Base-by-base conservation (phyloP, 2,888 invertebrate species). In the Temnothorax rugatulus region DNA sequence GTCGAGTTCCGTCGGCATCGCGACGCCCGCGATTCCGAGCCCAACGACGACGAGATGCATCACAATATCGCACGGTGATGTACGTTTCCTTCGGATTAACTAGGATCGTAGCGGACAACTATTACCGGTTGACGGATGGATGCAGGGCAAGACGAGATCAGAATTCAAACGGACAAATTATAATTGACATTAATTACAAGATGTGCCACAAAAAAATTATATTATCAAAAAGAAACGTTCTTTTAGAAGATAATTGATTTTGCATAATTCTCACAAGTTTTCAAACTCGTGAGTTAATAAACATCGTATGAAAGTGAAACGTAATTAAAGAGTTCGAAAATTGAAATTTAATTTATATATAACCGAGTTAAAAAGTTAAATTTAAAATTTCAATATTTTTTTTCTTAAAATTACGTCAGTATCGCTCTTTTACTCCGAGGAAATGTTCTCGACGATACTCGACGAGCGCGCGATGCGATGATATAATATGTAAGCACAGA, bases 401-500 rank as follows among this genome's bases (percentile, higher is more conserved):
- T 13, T 18, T 1, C 9, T 25, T 52, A n/a, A 77, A 41, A 38
- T 69, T n/a, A 29, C 29, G n/a, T 13, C 8, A 25, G 25, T 4
- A 1, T 18, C 7, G n/a, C 34, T 63, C 44, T 63, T 15, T 63
- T 21, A 63, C 8, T 47, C 5, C 18, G n/a, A 18, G 44, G 41
- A 59, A 81, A 25, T 79, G 75, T 82, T 54, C 47, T 47, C 25
- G 47, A 21, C n/a, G 68, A 38, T 77, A 54, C n/a, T 47, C 52
- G 66, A 54, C 29, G n/a, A 57, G 18, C 63, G 18, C 63, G 41
- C 47, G 8, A 29, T 63, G 29, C 52, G 29, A 54, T 59, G 63
- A 76, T 41, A 38, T 52, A 84, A 79, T 54, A 47, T 86, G 63
- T 82, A 87, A 87, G 69, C 57, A 84, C 77, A 84, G 75, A 54